Conservation (phyloP, 2,888 invertebrate species). For the Oeneis ivallda region DNA sequence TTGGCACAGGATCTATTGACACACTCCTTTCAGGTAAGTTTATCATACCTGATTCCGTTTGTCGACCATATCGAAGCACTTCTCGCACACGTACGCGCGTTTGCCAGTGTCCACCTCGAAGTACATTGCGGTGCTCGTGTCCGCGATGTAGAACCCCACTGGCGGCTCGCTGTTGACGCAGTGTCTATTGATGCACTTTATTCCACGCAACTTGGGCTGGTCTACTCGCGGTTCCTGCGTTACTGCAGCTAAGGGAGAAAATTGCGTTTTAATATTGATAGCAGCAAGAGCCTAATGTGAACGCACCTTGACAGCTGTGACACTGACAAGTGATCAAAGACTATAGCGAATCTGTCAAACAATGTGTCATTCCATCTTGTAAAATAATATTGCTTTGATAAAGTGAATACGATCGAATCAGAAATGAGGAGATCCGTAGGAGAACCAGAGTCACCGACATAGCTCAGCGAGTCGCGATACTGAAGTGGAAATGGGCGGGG, state of each 20-base stretch:
- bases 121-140: constrained; percentile 64
- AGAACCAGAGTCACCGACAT: too few relatives aligned
- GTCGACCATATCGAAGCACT: constrained; percentile 47
- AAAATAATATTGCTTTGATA: too few relatives aligned
- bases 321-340: too few relatives aligned
- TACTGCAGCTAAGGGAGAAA: neutral
- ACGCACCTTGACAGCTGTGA: too few relatives aligned
- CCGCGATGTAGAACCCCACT: constrained; percentile 56
- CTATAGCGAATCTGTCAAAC: too few relatives aligned
- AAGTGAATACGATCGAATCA: too few relatives aligned
- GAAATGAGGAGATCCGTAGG: too few relatives aligned
- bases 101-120: constrained; percentile 60
- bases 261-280: too few relatives aligned
- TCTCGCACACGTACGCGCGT: constrained; percentile 48
- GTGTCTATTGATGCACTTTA: constrained; percentile 78
- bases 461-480: too few relatives aligned
- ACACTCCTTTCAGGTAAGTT: neutral
- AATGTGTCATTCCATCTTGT: too few relatives aligned
- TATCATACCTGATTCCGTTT: constrained; percentile 54
- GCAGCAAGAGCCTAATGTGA: too few relatives aligned
- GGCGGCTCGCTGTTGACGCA: constrained; percentile 62
- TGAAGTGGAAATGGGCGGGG: too few relatives aligned
- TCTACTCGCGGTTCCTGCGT: neutral
- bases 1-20: constrained; percentile 63
- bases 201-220: constrained; percentile 9